These are phyloP conservation scores for Panopea generosa DNA, from an alignment of 2,888 invertebrate genomes.

Conservation along the genomic window DNA sequence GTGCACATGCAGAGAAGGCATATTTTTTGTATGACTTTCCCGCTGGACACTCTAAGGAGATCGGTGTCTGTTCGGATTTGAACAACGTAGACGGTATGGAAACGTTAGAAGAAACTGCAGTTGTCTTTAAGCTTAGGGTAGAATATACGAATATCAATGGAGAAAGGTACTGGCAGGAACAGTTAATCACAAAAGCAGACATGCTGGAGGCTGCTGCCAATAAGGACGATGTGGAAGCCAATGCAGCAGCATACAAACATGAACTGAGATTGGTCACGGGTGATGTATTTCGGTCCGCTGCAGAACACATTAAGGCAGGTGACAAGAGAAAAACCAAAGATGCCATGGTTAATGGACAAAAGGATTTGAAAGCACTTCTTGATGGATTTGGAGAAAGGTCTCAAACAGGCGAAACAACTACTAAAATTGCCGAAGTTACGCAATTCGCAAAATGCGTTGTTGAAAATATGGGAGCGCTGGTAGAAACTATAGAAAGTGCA, in stretches of 20 bases:
- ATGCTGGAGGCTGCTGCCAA: conserved; percentile 19
- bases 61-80: conserved; percentile 63
- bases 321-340: conserved; percentile 44
- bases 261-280: conserved; percentile 61
- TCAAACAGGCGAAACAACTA: conserved; percentile 25
- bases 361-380: conserved; percentile 54
- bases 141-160: conserved; percentile 64
- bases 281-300: conserved; percentile 58
- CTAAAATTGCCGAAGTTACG: conserved; percentile 53
- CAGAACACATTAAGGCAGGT: conserved; percentile 54
- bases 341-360: conserved; percentile 62
- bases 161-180: conserved; percentile 53
- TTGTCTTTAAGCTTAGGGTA: conserved; percentile 49
- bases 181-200: conserved; percentile 49
- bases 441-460: conserved; percentile 58
- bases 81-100: conserved; percentile 44
- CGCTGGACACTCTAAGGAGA: conserved; percentile 65
- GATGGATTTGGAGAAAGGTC: conserved; percentile 59
- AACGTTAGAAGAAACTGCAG: conserved; percentile 28
- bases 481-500: conserved; percentile 54
- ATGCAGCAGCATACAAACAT: conserved; percentile 57
- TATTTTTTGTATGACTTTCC: conserved; percentile 74
- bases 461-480: conserved; percentile 66
- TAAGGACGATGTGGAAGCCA: conserved; percentile 32
- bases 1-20: conserved; percentile 48